Conservation (phyloP, 2,888 invertebrate species). For the Zelleria hepariella region DNA sequence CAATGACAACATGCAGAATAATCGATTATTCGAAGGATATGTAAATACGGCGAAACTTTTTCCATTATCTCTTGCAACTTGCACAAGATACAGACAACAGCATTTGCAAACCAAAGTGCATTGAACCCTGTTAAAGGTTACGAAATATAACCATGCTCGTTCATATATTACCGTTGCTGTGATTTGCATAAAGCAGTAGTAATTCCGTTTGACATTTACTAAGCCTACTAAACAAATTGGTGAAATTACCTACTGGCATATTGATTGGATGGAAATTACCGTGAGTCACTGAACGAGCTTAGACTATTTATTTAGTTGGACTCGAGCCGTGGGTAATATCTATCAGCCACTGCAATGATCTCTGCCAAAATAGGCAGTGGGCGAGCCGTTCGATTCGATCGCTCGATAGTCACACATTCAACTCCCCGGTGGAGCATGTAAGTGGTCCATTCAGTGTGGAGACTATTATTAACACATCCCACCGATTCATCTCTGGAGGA, state of each 20-base stretch:
- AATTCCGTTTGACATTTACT: background rate
- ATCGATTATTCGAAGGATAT: background rate
- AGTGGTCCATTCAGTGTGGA: conserved; percentile 65
- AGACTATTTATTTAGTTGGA: background rate
- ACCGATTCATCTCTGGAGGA: conserved; percentile 31
- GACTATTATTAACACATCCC: conserved; percentile 65
- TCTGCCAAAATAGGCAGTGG: conserved; percentile 18
- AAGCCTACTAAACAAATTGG: background rate
- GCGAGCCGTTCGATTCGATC: conserved; percentile 62
- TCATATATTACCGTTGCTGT: background rate
- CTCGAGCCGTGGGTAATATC: background rate
- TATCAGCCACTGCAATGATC: background rate
- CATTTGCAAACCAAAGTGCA: background rate
- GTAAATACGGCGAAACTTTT: conserved; percentile 32
- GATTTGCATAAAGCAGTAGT: background rate
- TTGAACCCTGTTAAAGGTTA: background rate
- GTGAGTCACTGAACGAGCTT: background rate
- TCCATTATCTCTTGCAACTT: conserved; percentile 38
- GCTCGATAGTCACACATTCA: conserved; percentile 67
- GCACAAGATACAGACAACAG: background rate
- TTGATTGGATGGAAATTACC: background rate
- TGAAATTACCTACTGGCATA: background rate
- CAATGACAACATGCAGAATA: background rate
- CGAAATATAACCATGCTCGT: background rate
- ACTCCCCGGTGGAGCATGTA: conserved; percentile 64